Base-by-base conservation (phyloP, 2,888 invertebrate species). In the Ormyrus pomaceus region DNA sequence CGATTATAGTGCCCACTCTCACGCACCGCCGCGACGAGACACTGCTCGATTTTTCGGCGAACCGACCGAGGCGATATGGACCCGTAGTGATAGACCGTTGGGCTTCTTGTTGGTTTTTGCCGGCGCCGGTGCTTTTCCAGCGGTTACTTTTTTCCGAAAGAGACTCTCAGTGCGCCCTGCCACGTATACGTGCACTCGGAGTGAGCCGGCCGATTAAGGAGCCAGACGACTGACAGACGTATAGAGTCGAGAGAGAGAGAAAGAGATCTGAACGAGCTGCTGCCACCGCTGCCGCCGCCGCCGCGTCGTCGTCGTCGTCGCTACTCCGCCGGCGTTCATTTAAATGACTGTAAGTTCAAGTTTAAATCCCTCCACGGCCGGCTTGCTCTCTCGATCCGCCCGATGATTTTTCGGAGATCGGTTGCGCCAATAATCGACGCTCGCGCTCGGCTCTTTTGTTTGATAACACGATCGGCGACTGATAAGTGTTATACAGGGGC, bases 341-440 rank as follows among this genome's bases (percentile, higher is more conserved):
- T 81, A 81, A 81, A 81, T 81, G 81, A 81, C 78, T 78, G 81
- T 81, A 78, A 81, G 81, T 81, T 68, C 34, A 34, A 34, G 34
- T 34, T 34, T 34, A 34, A 34, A 34, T 34, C 34, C 34, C 34
- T 34, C 34, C 34, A 34, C 34, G 34, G 34, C 34, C 34, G 34
- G 0, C 3, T 34, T 4, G 4, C 34, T 34, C 34, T 3, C n/a
- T n/a, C n/a, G n/a, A n/a, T n/a, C 34, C 34, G 34, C 34, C 34
- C 2, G 19, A 19, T 34, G 34, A 34, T 34, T 34, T 34, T 34
- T 34, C 34, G 53, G 8, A 10, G 59, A 66, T 55, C 19, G 48
- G 55, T n/a, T 10, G 58, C 59, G 1, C 4, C 4, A 34, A 19
- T 74, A 55, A 6, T 56, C 11, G 61, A 53, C 7, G 8, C 46